A percentile compares a stretch with the other conserved stretches of the same genome.
These are phyloP conservation scores for Ctenomys sociabilis DNA, from an alignment of 2,113 vertebrate species.

Conservation along the genomic window DNA sequence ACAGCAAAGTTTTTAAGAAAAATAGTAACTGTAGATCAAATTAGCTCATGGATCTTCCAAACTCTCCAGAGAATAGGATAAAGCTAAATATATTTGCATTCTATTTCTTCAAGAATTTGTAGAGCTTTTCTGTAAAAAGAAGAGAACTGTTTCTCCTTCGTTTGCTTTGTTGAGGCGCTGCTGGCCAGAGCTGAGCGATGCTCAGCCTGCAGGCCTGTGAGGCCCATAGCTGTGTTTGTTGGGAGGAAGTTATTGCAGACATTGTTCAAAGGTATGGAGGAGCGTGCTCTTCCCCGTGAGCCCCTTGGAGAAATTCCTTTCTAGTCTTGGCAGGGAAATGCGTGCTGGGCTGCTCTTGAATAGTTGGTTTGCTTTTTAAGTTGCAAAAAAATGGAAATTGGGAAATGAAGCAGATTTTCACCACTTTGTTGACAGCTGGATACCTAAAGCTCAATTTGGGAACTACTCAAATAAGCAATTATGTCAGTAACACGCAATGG, in stretches of 20 bases:
- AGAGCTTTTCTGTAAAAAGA: slow-evolving; percentile 28
- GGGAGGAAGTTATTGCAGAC: slow-evolving; percentile 35
- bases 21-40: slow-evolving; percentile 10
- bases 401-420: background rate
- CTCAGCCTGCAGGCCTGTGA: background rate
- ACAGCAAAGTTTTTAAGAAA: slow-evolving; percentile 32
- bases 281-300: background rate
- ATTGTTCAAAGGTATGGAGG: background rate
- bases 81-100: background rate
- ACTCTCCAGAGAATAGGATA: slow-evolving; percentile 51
- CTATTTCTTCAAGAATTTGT: slow-evolving; percentile 36
- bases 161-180: background rate
- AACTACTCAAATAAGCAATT: background rate
- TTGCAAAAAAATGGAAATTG: background rate
- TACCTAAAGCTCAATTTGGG: background rate
- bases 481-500: background rate
- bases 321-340: background rate
- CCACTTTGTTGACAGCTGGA: background rate
- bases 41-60: slow-evolving; percentile 1
- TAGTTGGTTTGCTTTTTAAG: background rate
- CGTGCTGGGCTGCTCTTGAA: background rate
- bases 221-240: background rate
- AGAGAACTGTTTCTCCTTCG: background rate
- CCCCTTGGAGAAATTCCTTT: background rate
- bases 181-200: too few relatives aligned